Conservation (phyloP, 2,797 vertebrate species). For the Myripristis jacobus region DNA sequence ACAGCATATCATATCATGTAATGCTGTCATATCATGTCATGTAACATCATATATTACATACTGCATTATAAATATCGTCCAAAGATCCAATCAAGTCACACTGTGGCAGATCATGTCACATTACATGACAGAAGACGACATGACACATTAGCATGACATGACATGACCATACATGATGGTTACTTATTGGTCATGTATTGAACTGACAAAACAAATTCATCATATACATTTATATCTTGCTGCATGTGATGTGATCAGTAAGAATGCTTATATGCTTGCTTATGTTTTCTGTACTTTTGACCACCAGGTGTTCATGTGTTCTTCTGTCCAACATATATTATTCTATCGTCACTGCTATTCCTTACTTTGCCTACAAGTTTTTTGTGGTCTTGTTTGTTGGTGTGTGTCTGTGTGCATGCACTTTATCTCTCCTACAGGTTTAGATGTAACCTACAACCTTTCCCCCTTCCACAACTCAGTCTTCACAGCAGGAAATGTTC, state of each 20-base stretch:
- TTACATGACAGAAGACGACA: background rate
- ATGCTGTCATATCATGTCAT: slow-evolving; percentile 10
- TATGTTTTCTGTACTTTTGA: too few species aligned
- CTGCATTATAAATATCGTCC: too few species aligned
- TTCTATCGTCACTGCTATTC: too few species aligned
- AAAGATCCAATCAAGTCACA: background rate
- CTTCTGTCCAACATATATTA: too few species aligned
- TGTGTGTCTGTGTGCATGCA: background rate
- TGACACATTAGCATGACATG: too few species aligned
- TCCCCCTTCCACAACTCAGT: slow-evolving; percentile 49
- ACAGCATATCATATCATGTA: slow-evolving; percentile 14
- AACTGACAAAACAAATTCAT: too few species aligned
- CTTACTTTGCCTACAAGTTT: too few species aligned
- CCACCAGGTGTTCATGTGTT: too few species aligned
- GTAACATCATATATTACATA: background rate
- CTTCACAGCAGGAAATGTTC: slow-evolving; percentile 49
- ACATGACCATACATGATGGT: background rate
- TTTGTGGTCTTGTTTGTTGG: background rate
- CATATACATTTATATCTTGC: too few species aligned
- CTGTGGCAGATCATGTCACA: background rate
- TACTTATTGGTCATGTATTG: background rate
- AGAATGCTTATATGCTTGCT: too few species aligned
- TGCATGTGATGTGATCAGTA: background rate
- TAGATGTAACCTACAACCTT: slow-evolving; percentile 37
- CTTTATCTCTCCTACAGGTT: slow-evolving; percentile 7